Conservation (phyloP, 2,888 invertebrate genomes). For the Polydrusus cervinus region DNA sequence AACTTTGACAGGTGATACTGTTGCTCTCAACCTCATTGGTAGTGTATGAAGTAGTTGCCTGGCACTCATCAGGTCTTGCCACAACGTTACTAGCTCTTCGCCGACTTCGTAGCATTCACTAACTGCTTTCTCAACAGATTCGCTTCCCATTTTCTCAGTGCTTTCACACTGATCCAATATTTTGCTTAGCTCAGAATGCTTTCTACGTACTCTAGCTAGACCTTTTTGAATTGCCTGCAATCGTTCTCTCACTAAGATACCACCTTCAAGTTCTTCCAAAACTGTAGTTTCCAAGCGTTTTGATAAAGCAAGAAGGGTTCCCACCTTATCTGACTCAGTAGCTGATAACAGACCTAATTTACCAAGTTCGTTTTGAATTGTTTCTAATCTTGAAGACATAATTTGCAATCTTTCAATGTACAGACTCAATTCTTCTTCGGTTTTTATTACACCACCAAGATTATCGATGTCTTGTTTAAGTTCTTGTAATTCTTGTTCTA, state of each 20-base stretch:
- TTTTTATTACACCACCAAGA: conserved; percentile 86
- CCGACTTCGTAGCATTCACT: conserved; percentile 81
- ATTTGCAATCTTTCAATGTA: conserved; percentile 89
- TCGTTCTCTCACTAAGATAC: conserved; percentile 82
- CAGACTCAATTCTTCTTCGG: conserved; percentile 86
- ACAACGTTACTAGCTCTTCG: conserved; percentile 81
- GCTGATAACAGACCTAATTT: conserved; percentile 83
- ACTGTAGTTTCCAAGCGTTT: conserved; percentile 82
- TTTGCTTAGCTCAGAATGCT: conserved; percentile 77
- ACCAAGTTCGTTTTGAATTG: conserved; percentile 87
- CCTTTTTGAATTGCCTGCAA: conserved; percentile 83
- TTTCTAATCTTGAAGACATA: conserved; percentile 81
- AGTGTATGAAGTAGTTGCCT: conserved; percentile 85
- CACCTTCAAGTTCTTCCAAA: conserved; percentile 85
- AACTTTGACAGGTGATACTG: conserved; percentile 80
- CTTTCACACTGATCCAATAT: conserved; percentile 83
- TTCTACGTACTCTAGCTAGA: conserved; percentile 79
- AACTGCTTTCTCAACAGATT: conserved; percentile 84
- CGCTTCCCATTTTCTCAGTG: conserved; percentile 83
- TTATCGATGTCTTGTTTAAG: conserved; percentile 80
- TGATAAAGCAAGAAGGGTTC: conserved; percentile 80
- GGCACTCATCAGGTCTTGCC: conserved; percentile 85
- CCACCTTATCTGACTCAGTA: conserved; percentile 84
- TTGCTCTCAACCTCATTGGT: conserved; percentile 83
- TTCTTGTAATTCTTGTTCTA: conserved; percentile 86